Evolutionary conservation across 2,797 vertebrate species (phyloP), one percentile per base, ranked within the genome.

Genomic region (Synaphobranchus kaupii): DNA sequence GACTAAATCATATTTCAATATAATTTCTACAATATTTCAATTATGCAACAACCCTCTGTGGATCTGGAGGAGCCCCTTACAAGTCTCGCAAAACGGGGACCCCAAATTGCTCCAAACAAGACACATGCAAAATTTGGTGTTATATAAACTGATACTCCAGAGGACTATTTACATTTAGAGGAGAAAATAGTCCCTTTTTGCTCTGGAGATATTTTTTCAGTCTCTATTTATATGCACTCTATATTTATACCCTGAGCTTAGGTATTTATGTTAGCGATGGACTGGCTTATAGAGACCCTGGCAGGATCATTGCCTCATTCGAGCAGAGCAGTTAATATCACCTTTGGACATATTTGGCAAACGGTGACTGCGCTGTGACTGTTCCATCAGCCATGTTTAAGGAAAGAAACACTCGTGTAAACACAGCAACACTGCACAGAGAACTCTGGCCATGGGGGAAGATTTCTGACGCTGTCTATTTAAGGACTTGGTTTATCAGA

Each of bases 221-320:
- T 91, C 88, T 92, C 90, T 93, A 89, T 94, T 91, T 94, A 94
- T 92, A 92, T 84, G 80, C 71, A 1, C 39, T 91, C 88, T 92
- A 90, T 93, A 89, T 94, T 91, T 94, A 94, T 92, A 92, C 84
- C 81, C 63, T 83, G 80, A 39, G 83, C 28, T 83, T 52, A 52
- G 86, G 66, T 83, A 54, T 87, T 87, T 83, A 71, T 71, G 60
- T 50, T 87, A 52, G 44, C 5, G 58, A 86, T 39, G 44, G 85
- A 63, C 9, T 47, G 73, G 76, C 48, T 86, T 80, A 66, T 50
- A 50, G 76, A 47, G 34, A 86, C 76, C 54, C n/a, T 58, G 84
- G 84, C 47, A 66, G 39, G 60, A 66, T 47, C 47, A 47, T 85
- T 85, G 17, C 84, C 84, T 85, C 60, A 34, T 85, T 73, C 17